Percentiles rank a stretch among this genome's conserved stretches.
phyloP scores from a whole-genome alignment of 2,888 invertebrate species.

The Drosophila formosana region DNA sequence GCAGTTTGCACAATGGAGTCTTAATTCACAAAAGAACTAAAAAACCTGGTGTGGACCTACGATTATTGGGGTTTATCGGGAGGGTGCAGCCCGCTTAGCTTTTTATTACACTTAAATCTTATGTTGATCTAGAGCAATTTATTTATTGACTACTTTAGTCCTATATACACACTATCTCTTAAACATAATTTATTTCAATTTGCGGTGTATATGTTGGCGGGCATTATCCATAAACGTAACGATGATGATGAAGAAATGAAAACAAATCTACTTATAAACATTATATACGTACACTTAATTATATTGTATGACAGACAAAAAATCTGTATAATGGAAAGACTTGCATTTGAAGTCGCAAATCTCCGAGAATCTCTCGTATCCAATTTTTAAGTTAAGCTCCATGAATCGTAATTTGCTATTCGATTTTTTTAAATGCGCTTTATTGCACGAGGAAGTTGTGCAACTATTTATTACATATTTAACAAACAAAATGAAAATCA shows the following conservation, averaged over 20 bases:
- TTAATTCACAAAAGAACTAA: constrained; percentile 84
- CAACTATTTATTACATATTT: constrained; percentile 69
- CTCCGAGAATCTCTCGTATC: constrained; percentile 53
- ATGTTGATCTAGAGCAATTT: constrained; percentile 79
- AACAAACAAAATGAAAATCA: constrained; percentile 65
- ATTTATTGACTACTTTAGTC: constrained; percentile 74
- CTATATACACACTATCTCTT: constrained; percentile 50
- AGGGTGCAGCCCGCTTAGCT: constrained; percentile 69
- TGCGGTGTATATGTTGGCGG: constrained; percentile 36
- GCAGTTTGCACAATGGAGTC: constrained; percentile 85
- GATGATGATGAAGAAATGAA: not conserved
- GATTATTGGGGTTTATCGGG: constrained; percentile 16
- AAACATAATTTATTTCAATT: constrained; percentile 61
- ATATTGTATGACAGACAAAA: constrained; percentile 18
- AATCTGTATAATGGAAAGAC: constrained; percentile 5
- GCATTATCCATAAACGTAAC: constrained; percentile 22
- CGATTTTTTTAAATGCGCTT: constrained; percentile 44
- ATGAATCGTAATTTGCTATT: constrained; percentile 24
- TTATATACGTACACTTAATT: constrained; percentile 54
- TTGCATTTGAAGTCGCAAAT: constrained; percentile 47
- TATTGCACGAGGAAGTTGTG: constrained; percentile 56
- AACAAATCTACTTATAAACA: constrained; percentile 12
- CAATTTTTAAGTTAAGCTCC: constrained; percentile 20
- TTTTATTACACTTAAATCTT: constrained; percentile 74
- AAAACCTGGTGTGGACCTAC: constrained; percentile 22